Evolutionary conservation across 1,140 invertebrate genomes (phyloP).

Genomic region (Solen grandis): DNA sequence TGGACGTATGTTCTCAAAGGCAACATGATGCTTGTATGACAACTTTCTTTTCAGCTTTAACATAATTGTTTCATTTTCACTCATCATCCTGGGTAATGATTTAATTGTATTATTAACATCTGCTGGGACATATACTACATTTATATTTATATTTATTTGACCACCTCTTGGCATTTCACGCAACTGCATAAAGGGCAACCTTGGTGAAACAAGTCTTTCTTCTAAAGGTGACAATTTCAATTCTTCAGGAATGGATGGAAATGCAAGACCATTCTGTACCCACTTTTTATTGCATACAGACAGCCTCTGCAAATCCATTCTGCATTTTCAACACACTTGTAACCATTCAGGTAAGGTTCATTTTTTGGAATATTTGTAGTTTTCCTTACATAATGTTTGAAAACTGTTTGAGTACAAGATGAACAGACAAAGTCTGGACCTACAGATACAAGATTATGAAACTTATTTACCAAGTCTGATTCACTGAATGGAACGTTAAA

Average conservation of each 20-base stretch:
- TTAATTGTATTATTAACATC: slow-evolving; percentile 60
- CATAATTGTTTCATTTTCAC: slow-evolving; percentile 40
- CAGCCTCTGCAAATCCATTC: slow-evolving; percentile 2
- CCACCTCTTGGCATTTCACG: slow-evolving; percentile 46
- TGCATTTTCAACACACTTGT: background rate
- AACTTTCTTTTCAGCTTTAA: slow-evolving; percentile 52
- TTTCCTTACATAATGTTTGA: slow-evolving; percentile 38
- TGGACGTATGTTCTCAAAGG: slow-evolving; percentile 55
- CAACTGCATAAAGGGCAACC: slow-evolving; percentile 64
- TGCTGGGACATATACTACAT: slow-evolving; percentile 60
- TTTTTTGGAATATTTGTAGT: background rate
- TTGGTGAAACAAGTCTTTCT: slow-evolving; percentile 31
- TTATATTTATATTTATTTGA: slow-evolving; percentile 48
- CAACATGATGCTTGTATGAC: slow-evolving; percentile 44
- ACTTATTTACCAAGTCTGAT: background rate
- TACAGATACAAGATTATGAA: background rate
- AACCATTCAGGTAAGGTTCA: background rate
- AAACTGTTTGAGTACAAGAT: slow-evolving; percentile 47
- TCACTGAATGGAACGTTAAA: too few species aligned
- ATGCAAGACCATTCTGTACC: slow-evolving; percentile 50
- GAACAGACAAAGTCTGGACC: slow-evolving; percentile 42
- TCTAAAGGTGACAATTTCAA: slow-evolving; percentile 40
- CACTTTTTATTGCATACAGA: too few species aligned
- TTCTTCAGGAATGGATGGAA: slow-evolving; percentile 46
- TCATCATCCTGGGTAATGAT: slow-evolving; percentile 35